Evolutionary conservation across 1,140 invertebrate species (phyloP), one percentile per base, ranked within the genome.

Genomic region (Pseudachorutes palmiensis): DNA sequence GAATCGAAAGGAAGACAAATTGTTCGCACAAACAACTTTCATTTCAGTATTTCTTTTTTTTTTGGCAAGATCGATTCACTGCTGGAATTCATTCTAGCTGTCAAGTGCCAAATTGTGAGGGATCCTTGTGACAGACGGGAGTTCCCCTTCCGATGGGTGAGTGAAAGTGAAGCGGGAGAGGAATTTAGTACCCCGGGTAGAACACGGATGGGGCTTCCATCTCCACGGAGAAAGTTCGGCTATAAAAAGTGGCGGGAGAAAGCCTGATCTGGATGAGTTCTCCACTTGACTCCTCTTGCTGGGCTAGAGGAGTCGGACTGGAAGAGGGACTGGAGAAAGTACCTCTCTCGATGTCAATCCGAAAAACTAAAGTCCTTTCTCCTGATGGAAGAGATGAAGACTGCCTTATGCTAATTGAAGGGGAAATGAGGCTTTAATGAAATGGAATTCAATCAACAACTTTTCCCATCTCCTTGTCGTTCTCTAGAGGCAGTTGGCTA

Each of bases 401-500:
- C 24, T 55, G 24, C 51, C 24, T 26, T 24, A 55, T 55, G 12
- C 24, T 55, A 55, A 55, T 55, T 55, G 51, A 55, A 16, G 51
- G 5, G 12, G 51, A 55, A 55, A 55, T 55, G 12, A 24, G 51
- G 14, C 51, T 26, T 55, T 55, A 55, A 55, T 55, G 24, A 55
- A 55, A 55, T 24, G 12, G 51, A 55, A 55, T 55, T 22, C 51
- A 55, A 55, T 55, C 51, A 55, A 55, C 51, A 24, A 24, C 24
- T 55, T 24, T 55, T 26, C 24, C 24, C 5, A 14, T 24, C 24
- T 26, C 12, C 24, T 16, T 55, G 14, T 55, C 51, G 5, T 41
- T 41, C 36, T 41, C 5, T 41, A 41, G 5, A 41, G 36, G 36
- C 5, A 19, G 36, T 41, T 41, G 19, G 19, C 19, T 41, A 5